Evolutionary conservation across 1,140 invertebrate genomes (phyloP).

Genomic region (Drosophila mauritiana): DNA sequence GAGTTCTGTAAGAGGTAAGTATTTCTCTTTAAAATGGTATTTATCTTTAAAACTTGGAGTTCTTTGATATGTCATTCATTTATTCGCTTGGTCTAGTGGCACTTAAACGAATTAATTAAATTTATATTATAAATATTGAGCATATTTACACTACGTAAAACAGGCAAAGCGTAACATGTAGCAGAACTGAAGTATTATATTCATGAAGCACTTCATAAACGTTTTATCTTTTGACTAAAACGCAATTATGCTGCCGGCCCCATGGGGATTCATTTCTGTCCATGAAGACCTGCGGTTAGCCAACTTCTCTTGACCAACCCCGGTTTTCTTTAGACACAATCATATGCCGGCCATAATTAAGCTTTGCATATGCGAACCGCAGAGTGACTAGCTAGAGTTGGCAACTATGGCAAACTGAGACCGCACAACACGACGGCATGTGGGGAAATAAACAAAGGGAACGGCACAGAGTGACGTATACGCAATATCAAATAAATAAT

Average conservation of each 20-base stretch:
- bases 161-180: too few relatives aligned
- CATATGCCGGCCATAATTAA: conserved; percentile 29
- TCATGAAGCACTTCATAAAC: neutral
- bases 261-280: neutral
- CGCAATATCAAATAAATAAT: conserved; percentile 69
- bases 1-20: too few relatives aligned
- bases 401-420: conserved; percentile 8
- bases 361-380: conserved; percentile 33
- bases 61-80: too few relatives aligned
- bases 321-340: conserved; percentile 1
- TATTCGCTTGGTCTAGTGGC: too few relatives aligned
- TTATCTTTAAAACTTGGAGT: too few relatives aligned
- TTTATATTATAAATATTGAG: too few relatives aligned
- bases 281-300: neutral
- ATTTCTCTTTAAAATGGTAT: too few relatives aligned
- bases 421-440: conserved; percentile 6
- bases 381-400: conserved; percentile 31
- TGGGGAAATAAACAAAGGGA: conserved; percentile 40
- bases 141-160: too few relatives aligned
- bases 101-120: too few relatives aligned
- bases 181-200: neutral
- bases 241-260: neutral
- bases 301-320: conserved; percentile 1
- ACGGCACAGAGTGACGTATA: conserved; percentile 65
- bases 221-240: neutral